These are phyloP conservation scores for Denticeps clupeoides DNA, from an alignment of 2,797 vertebrate genomes.

Conservation along the genomic window DNA sequence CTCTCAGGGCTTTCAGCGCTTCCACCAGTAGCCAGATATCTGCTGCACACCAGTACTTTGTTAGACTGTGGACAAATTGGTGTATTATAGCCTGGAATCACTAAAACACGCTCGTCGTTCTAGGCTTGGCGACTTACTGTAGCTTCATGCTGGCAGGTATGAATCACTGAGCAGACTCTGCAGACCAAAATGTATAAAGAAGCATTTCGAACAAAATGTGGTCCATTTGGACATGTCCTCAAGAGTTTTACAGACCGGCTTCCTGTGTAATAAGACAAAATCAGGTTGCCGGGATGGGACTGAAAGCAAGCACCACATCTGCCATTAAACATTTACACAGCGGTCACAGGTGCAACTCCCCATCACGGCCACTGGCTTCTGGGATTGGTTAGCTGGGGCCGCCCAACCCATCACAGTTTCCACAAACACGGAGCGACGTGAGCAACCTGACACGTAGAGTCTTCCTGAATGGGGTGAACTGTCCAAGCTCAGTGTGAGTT, in stretches of 20 bases:
- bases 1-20: not conserved
- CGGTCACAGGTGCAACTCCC: not conserved
- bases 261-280: constrained; percentile 11
- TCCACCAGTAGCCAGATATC: not conserved
- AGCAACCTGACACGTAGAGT: too few relatives aligned
- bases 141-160: not conserved
- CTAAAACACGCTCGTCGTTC: too few relatives aligned
- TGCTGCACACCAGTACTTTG: too few relatives aligned
- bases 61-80: too few relatives aligned
- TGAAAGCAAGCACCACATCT: constrained; percentile 14
- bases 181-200: not conserved
- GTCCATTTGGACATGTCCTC: too few relatives aligned
- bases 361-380: constrained; percentile 7
- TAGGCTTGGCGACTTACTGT: not conserved
- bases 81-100: too few relatives aligned
- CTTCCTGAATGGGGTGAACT: too few relatives aligned
- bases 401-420: constrained; percentile 23
- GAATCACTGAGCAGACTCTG: not conserved
- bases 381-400: constrained; percentile 14
- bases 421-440: constrained; percentile 8
- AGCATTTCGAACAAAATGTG: too few relatives aligned
- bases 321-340: constrained; percentile 21
- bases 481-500: too few relatives aligned
- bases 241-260: not conserved
- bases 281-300: constrained; percentile 6